Evolutionary conservation across 1,140 invertebrate genomes (phyloP), one percentile per base, ranked within the genome.

Genomic region (Druon quercuslanigerum): DNA sequence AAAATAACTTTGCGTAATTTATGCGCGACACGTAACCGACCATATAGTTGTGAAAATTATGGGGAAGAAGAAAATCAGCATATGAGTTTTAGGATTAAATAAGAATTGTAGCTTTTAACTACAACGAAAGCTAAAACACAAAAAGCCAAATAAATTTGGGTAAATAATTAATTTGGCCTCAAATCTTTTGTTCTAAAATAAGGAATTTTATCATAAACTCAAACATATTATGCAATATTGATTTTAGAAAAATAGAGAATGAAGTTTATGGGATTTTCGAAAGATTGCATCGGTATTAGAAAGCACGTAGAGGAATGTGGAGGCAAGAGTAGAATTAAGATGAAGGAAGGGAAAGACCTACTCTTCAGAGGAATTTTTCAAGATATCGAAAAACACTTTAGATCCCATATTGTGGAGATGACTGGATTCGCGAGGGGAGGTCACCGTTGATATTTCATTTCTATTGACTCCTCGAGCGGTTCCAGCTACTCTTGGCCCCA

Each of bases 361-460:
- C 72, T 73, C 51, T 72, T 54, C 20, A 54, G 71, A 57, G 56
- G 79, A 85, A 85, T 84, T 85, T 85, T 82, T 81, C 79, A 77
- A 82, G 84, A 84, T 86, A 86, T 86, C 81, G 84, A 85, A 85
- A 86, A 86, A 83, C 84, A 84, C 84, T 86, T 86, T 86, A 79
- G 76, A 81, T 85, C 76, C 66, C 79, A 81, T 83, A 84, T 85
- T 83, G 84, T 79, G 84, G 76, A 82, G 57, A 75, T 71, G 77
- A 60, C 73, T 72, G 79, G 57, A 70, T 33, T 72, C 51, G 50
- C 20, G 50, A 56, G 74, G 46, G 72, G 17, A 56, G 57, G 76
- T 76, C 73, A 76, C 57, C 79, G 75, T 86, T 86, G 84, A 86
- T 87, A 86, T 86, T 86, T 85, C 79, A 87, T 86, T 85, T 83